Conservation (phyloP, 2,113 vertebrate species). For the Forbesichthys papilliferus region DNA sequence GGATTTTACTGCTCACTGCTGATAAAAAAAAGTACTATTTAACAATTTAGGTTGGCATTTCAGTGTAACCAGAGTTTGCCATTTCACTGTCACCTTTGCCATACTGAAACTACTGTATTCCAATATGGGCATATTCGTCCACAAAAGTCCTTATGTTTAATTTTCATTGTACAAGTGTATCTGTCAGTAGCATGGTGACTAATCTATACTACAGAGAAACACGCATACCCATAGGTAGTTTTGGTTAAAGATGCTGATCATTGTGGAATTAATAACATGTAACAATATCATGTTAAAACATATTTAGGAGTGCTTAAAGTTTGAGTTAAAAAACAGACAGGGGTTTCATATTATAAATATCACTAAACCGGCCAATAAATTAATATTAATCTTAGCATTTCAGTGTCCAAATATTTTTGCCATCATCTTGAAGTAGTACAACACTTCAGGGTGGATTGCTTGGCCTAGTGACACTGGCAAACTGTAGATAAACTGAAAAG, state of each 20-base stretch:
- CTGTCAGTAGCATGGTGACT: constrained; percentile 32
- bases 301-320: constrained; percentile 29
- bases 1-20: constrained; percentile 79
- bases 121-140: constrained; percentile 3
- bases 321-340: constrained; percentile 39
- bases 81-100: constrained; percentile 24
- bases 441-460: constrained; percentile 41
- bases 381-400: constrained; percentile 48
- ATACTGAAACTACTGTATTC: neutral
- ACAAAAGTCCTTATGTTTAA: neutral
- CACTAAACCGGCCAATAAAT: constrained; percentile 68
- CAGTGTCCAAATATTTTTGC: constrained; percentile 40
- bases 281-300: constrained; percentile 67
- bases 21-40: constrained; percentile 54
- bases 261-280: constrained; percentile 64
- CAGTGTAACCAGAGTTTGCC: constrained; percentile 77
- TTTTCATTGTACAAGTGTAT: neutral
- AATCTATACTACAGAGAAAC: constrained; percentile 44
- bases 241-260: constrained; percentile 58
- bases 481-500: constrained; percentile 84
- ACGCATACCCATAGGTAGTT: constrained; percentile 68
- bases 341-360: constrained; percentile 47
- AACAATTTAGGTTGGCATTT: constrained; percentile 58
- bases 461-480: constrained; percentile 63
- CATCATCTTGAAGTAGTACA: constrained; percentile 32